Evolutionary conservation across 2,797 vertebrate genomes (phyloP).

Genomic region (Onychomys arenicola): DNA sequence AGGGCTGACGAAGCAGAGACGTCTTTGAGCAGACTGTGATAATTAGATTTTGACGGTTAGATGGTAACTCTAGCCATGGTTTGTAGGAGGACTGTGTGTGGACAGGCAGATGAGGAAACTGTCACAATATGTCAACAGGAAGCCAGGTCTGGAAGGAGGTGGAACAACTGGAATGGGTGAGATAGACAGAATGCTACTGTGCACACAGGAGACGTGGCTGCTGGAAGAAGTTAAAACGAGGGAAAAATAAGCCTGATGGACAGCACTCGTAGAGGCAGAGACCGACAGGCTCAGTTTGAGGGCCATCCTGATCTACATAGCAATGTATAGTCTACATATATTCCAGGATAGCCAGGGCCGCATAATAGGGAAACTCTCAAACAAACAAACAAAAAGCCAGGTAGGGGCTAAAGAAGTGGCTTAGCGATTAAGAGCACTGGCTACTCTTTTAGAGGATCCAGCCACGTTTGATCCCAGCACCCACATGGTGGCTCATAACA

Average conservation of each 20-base stretch:
- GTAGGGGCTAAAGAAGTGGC: not conserved
- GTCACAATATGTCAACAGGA: not conserved
- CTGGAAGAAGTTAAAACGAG: not conserved
- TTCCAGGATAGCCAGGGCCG: not conserved
- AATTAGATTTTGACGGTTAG: slow-evolving; percentile 56
- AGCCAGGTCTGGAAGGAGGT: slow-evolving; percentile 2
- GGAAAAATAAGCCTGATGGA: not conserved
- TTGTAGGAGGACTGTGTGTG: slow-evolving; percentile 3
- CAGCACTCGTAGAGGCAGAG: not conserved
- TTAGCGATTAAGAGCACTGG: not conserved
- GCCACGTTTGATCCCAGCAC: not conserved
- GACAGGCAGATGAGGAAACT: slow-evolving; percentile 43
- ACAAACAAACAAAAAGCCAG: not conserved
- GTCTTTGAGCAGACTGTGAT: slow-evolving; percentile 62
- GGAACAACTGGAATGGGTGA: slow-evolving; percentile 9
- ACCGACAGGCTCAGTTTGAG: not conserved
- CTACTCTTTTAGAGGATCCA: not conserved
- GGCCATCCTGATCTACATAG: not conserved
- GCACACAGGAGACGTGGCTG: not conserved
- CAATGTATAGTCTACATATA: not conserved
- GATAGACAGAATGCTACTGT: not conserved
- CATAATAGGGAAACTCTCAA: not conserved
- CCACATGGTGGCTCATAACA: not conserved
- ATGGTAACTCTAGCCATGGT: slow-evolving; percentile 50
- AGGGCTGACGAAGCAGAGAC: slow-evolving; percentile 17